Evolutionary conservation across 2,113 vertebrate genomes (phyloP).

Genomic region (Oreochromis spilurus): DNA sequence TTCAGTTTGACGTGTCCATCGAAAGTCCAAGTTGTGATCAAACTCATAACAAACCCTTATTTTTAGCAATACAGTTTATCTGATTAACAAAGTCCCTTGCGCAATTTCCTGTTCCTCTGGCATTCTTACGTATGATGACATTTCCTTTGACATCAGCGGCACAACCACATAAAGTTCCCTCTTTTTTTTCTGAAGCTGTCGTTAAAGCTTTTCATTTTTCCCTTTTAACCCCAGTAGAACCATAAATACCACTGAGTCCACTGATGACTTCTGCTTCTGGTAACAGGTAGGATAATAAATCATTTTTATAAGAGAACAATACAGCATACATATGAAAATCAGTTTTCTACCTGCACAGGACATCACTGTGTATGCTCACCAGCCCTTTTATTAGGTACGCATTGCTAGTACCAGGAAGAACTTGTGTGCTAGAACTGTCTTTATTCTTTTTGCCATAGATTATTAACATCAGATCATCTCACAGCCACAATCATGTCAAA

Average conservation of each 20-base stretch:
- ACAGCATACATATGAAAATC: neutral
- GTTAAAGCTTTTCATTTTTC: neutral
- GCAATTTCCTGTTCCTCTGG: too few species aligned
- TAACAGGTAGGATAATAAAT: neutral
- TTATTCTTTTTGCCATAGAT: fast-evolving
- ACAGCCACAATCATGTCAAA: too few species aligned
- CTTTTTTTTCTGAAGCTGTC: too few species aligned
- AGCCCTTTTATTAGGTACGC: neutral
- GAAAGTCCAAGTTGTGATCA: too few species aligned
- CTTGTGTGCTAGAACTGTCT: neutral
- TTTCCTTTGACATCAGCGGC: too few species aligned
- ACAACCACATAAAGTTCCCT: too few species aligned
- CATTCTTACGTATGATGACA: too few species aligned
- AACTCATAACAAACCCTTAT: too few species aligned
- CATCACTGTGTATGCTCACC: neutral
- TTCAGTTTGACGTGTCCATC: too few species aligned
- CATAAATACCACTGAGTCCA: fast-evolving
- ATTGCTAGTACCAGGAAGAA: neutral
- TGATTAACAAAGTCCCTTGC: too few species aligned
- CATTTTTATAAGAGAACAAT: neutral
- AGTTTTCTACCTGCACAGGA: neutral
- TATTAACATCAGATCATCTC: neutral
- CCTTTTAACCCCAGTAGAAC: neutral
- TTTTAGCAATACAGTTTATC: too few species aligned
- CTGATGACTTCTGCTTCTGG: fast-evolving